Conservation (phyloP, 2,888 invertebrate species). For the Plebejus anna region DNA sequence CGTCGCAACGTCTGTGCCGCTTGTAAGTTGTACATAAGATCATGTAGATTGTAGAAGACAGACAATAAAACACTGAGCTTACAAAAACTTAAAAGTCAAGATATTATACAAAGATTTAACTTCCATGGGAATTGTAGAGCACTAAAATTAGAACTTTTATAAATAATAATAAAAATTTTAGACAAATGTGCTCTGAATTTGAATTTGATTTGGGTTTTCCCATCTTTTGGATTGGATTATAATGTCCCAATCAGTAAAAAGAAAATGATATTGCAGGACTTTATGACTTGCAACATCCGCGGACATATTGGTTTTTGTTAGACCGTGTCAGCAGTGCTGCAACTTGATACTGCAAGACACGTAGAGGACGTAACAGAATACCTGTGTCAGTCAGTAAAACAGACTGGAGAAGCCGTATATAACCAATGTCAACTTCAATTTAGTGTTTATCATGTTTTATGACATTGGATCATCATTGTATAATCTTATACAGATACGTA, state of each 20-base stretch:
- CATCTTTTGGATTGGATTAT: no score
- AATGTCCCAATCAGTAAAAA: neutral
- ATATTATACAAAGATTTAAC: neutral
- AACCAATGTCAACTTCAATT: constrained; percentile 19
- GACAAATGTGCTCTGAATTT: no score
- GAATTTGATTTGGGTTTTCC: no score
- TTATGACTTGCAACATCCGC: neutral
- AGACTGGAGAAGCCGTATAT: constrained; percentile 16
- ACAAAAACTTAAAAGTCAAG: neutral
- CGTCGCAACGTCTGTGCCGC: neutral
- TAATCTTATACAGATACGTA: no score
- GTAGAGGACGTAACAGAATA: constrained; percentile 18
- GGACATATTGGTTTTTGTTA: neutral
- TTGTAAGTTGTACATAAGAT: neutral
- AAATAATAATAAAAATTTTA: no score
- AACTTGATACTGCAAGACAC: constrained; percentile 12
- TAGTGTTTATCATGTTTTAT: constrained; percentile 3
- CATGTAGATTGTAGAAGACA: no score
- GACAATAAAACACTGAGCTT: neutral
- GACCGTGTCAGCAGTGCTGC: constrained; percentile 14
- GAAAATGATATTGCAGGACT: neutral
- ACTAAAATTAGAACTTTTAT: no score
- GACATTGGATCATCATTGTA: neutral
- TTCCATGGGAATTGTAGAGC: neutral
- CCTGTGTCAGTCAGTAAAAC: neutral